Evolutionary conservation across 2,888 invertebrate genomes (phyloP), one percentile per base, ranked within the genome.

Genomic region (Nomada fucata): DNA sequence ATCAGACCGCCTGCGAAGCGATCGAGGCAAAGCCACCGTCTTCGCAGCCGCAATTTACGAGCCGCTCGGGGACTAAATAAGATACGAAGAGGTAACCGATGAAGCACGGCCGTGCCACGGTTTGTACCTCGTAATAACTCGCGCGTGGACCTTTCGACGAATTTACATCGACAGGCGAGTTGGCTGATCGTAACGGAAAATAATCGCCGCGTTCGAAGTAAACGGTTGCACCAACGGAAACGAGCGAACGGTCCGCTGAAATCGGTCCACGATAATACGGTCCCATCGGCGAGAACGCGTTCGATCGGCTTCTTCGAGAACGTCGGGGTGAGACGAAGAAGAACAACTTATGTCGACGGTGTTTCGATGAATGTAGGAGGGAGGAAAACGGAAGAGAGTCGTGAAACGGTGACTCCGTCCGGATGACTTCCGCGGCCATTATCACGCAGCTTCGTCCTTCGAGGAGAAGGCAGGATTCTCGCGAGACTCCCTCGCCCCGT

Each of bases 381-480:
- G 20, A 20, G 7, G 23, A 23, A 23, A 2, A n/a, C n/a, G n/a
- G 4, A 3, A 18, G 29, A 44, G 52, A 29, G 18, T 7, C 11
- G 23, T 1, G 36, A 36, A 23, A n/a, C n/a, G 52, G 18, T 36
- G 36, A 23, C 9, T 15, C 23, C n/a, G 18, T 15, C 23, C 42
- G 52, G 13, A 13, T 4, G 5, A 29, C 10, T 44, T 68, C 23
- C 13, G 9, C 2, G 26, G 15, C 15, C 1, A 1, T 2, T 13
- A n/a, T 86, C 72, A 84, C 29, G 11, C 11, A 1, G 23, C n/a
- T 61, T 86, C 87, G 67, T 86, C 86, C 26, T 82, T 86, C 44
- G 74, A 47, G 2, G 61, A 52, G 60, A 86, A 86, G 10, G 76
- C 82, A 9, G 72, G 86, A 75, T 86, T 86, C 64, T 84, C 86